Evolutionary conservation across 2,113 vertebrate genomes (phyloP).

Genomic region (Chionodraco myersi): DNA sequence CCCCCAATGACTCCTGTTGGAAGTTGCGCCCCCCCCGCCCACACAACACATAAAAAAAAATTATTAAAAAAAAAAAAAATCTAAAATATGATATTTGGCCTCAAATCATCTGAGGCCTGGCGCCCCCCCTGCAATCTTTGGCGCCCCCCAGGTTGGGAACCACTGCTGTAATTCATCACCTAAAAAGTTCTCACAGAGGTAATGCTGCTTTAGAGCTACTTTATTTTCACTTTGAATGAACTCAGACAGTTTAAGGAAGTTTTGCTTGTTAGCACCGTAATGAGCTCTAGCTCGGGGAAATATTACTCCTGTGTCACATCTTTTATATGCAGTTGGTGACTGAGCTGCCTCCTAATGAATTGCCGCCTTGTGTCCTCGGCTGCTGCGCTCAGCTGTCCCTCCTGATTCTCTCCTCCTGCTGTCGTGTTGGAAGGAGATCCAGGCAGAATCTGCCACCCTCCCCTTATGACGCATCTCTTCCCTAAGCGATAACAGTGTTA

Average conservation of each 20-base stretch:
- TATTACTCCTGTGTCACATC: slow-evolving; percentile 39
- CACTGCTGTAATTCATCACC: slow-evolving; percentile 3
- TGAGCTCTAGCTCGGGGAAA: slow-evolving; percentile 59
- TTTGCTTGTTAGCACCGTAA: slow-evolving; percentile 59
- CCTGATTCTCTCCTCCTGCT: slow-evolving; percentile 63
- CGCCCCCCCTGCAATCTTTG: no score
- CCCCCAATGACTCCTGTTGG: no score
- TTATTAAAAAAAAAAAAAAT: no score
- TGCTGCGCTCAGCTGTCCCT: slow-evolving; percentile 45
- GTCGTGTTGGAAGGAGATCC: slow-evolving; percentile 68
- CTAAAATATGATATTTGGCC: no score
- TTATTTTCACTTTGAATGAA: slow-evolving; percentile 53
- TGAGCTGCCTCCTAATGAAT: slow-evolving; percentile 69
- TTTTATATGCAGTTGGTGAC: slow-evolving; percentile 59
- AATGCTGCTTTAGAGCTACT: slow-evolving; percentile 14
- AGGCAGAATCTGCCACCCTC: slow-evolving; percentile 56
- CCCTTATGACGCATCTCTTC: slow-evolving; percentile 58
- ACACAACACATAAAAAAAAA: no score
- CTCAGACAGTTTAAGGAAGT: slow-evolving; percentile 45
- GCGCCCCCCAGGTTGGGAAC: no score
- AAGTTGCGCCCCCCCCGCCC: no score
- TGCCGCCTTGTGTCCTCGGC: slow-evolving; percentile 45
- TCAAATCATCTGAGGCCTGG: no score
- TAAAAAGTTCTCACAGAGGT: background rate
- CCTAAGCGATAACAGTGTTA: slow-evolving; percentile 59